Percentiles rank a stretch among this genome's conserved stretches.
Conservation (phyloP, 2,888 invertebrate genomes). For the Choreutis nemorana region DNA sequence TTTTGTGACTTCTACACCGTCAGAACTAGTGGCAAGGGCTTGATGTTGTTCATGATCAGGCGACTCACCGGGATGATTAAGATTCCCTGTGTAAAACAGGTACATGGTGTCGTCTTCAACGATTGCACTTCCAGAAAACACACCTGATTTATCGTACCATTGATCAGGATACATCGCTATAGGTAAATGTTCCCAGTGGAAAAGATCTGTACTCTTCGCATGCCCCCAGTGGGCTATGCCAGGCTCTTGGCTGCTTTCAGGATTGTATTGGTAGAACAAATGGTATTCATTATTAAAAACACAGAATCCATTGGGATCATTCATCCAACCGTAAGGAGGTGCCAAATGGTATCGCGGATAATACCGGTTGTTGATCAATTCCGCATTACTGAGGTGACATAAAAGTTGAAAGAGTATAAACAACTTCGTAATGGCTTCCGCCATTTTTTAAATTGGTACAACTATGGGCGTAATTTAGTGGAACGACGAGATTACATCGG, state of each 20-base stretch:
- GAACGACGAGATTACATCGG: not conserved
- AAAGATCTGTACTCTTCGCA: constrained; percentile 44
- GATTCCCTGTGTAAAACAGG: constrained; percentile 44
- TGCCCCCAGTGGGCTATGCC: constrained; percentile 61
- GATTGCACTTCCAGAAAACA: constrained; percentile 57
- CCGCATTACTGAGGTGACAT: not conserved
- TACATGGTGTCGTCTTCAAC: constrained; percentile 35
- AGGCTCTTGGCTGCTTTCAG: constrained; percentile 29
- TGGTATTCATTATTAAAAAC: constrained; percentile 41
- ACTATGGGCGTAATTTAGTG: not conserved
- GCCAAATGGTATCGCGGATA: constrained; percentile 39
- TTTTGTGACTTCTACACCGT: constrained; percentile 38
- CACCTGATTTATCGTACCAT: constrained; percentile 36
- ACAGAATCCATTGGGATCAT: constrained; percentile 64
- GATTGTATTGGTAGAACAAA: constrained; percentile 59
- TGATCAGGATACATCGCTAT: constrained; percentile 52
- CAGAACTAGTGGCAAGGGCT: constrained; percentile 32
- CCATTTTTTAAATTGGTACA: constrained; percentile 1
- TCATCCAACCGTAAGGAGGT: constrained; percentile 55
- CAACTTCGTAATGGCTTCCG: not conserved
- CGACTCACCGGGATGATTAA: constrained; percentile 22
- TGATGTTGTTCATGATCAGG: constrained; percentile 35
- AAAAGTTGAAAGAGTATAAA: not conserved
- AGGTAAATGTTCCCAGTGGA: constrained; percentile 50
- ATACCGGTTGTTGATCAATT: constrained; percentile 18